Evolutionary conservation across 2,888 invertebrate genomes (phyloP), one percentile per base, ranked within the genome.

Genomic region (Mesochorus sp.): DNA sequence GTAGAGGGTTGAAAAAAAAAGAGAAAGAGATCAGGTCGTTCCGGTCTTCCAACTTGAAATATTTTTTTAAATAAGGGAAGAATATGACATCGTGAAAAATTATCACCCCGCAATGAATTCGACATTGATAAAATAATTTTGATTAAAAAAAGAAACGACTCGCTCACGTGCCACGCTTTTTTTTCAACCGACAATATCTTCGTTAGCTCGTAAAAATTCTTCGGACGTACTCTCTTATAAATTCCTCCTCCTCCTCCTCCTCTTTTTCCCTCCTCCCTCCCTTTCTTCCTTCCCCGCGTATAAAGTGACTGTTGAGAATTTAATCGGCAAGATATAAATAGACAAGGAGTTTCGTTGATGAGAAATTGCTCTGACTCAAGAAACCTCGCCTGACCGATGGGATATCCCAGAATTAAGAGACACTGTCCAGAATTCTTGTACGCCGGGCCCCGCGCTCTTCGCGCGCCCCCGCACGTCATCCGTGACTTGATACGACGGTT

Each of bases 401-500:
- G n/a, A n/a, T n/a, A n/a, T n/a, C n/a, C n/a, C 61, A 44, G 51
- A 75, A 68, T 68, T 55, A 57, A 68, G 67, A 76, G 76, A 78
- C 72, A 68, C 76, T 77, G 62, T 68, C 76, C 79, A 79, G 72
- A 79, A 62, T 76, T 28, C 31, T 68, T 34, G 44, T 21, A 12
- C 12, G 28, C 19, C 47, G n/a, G 19, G 47, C 8, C 12, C 51
- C 14, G 51, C 34, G 44, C 39, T n/a, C 21, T 19, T 12, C 64
- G 55, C 55, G 21, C 31, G 24, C 72, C 49, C 71, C n/a, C 21
- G 12, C 49, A 57, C 67, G 57, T 57, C 53, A 67, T 64, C 57
- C 42, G 57, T 51, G 78, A 74, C 67, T 72, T 66, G 79, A 74
- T 72, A 76, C 77, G 82, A 81, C 80, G 75, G 77, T 83, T 84